Evolutionary conservation across 2,113 vertebrate genomes (phyloP).

Genomic region (Telmatochromis sp.): DNA sequence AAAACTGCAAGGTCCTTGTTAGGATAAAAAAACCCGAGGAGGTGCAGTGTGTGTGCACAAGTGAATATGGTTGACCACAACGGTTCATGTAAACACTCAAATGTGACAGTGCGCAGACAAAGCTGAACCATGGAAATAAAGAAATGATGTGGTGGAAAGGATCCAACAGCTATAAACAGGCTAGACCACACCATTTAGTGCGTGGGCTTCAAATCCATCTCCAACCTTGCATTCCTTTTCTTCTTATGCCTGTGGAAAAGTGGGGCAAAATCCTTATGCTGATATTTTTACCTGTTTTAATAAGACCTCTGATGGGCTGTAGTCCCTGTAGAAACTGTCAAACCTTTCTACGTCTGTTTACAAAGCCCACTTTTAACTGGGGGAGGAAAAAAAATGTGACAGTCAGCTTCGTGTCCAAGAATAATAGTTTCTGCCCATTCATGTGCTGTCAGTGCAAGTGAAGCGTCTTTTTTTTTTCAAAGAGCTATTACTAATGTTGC

Average conservation of each 20-base stretch:
- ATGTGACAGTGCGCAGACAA: slow-evolving; percentile 49
- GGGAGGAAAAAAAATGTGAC: slow-evolving; percentile 1
- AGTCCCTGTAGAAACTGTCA: slow-evolving; percentile 18
- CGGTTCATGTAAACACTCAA: slow-evolving; percentile 29
- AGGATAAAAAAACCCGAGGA: not conserved
- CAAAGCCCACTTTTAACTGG: slow-evolving; percentile 18
- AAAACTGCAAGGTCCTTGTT: not conserved
- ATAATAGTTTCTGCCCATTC: slow-evolving; percentile 45
- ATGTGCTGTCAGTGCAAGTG: slow-evolving; percentile 20
- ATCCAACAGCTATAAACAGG: slow-evolving; percentile 55
- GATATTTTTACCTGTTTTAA: slow-evolving; percentile 52
- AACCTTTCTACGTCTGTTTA: slow-evolving; percentile 46
- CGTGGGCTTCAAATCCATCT: slow-evolving; percentile 28
- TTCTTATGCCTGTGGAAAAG: slow-evolving; percentile 5
- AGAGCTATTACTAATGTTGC: slow-evolving; percentile 25
- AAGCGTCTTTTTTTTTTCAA: slow-evolving; percentile 33
- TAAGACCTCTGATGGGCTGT: slow-evolving; percentile 32
- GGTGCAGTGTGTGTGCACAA: not conserved
- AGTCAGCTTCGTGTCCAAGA: slow-evolving; percentile 46
- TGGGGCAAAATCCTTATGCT: not conserved
- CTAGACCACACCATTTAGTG: slow-evolving; percentile 28
- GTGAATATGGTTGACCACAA: slow-evolving; percentile 26
- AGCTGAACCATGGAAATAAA: slow-evolving; percentile 24
- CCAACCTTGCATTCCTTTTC: slow-evolving; percentile 5
- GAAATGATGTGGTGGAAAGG: slow-evolving; percentile 31